Conservation (phyloP, 2,888 invertebrate species). For the Apamea sordens region DNA sequence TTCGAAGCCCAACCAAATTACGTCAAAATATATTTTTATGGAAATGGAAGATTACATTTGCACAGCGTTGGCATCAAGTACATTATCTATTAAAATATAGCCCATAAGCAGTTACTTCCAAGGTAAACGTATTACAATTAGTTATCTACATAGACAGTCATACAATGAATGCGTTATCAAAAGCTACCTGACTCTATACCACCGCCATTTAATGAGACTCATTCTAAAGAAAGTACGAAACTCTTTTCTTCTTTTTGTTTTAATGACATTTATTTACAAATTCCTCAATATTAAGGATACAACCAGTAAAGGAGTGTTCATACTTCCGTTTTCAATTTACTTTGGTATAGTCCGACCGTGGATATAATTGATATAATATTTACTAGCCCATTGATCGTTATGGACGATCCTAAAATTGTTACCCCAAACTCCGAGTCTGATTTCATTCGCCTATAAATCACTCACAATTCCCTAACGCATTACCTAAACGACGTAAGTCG, state of each 20-base stretch:
- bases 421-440: neutral
- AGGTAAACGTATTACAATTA: slow-evolving; percentile 45
- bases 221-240: slow-evolving; percentile 46
- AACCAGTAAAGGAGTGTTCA: slow-evolving; percentile 29
- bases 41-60: slow-evolving; percentile 60
- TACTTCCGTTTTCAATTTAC: slow-evolving; percentile 36
- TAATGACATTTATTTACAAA: slow-evolving; percentile 53
- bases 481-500: neutral
- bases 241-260: slow-evolving; percentile 25
- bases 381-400: neutral
- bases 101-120: slow-evolving; percentile 51
- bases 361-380: slow-evolving; percentile 44
- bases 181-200: slow-evolving; percentile 68
- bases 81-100: slow-evolving; percentile 56
- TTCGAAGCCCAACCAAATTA: slow-evolving; percentile 42
- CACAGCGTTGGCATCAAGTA: slow-evolving; percentile 60
- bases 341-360: slow-evolving; percentile 59
- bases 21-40: slow-evolving; percentile 44
- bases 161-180: slow-evolving; percentile 69
- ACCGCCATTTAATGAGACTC: slow-evolving; percentile 61
- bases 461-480: no score
- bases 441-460: neutral
- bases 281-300: slow-evolving; percentile 24
- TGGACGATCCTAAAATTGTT: neutral
- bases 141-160: slow-evolving; percentile 50